phyloP scores from a whole-genome alignment of 92 coral and sea anemone species.

The Umimayanthus chanpuru region DNA sequence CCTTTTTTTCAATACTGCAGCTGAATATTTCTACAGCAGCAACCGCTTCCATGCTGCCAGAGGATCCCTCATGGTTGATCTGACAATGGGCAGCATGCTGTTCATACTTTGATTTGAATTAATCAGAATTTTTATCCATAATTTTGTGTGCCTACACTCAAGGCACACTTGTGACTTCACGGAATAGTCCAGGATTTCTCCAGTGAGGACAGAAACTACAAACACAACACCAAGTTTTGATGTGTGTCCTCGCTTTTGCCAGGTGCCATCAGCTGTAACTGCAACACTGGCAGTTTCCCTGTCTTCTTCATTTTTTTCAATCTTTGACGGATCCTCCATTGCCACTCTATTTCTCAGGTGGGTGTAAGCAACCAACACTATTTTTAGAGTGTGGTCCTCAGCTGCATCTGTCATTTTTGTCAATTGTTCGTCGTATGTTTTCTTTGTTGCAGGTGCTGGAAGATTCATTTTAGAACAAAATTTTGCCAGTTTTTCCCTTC shows the following conservation, averaged over 20 bases:
- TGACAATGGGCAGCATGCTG: too few species aligned
- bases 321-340: neutral
- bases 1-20: conserved; percentile 16
- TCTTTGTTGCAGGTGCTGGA: too few species aligned
- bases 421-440: too few species aligned
- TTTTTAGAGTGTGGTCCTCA: too few species aligned
- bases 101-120: too few species aligned
- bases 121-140: too few species aligned
- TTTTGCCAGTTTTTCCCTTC: too few species aligned
- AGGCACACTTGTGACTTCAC: neutral
- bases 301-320: neutral
- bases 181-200: conserved; percentile 38
- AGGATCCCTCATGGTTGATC: neutral
- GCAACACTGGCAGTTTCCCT: conserved; percentile 18
- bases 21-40: conserved; percentile 37
- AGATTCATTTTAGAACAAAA: too few species aligned
- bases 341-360: too few species aligned
- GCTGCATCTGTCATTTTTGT: too few species aligned
- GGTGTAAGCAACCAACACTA: too few species aligned
- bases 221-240: conserved; percentile 37
- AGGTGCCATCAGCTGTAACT: conserved; percentile 29
- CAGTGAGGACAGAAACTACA: conserved; percentile 33
- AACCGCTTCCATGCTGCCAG: conserved; percentile 31
- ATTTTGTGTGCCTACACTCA: too few species aligned
- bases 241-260: conserved; percentile 35